Evolutionary conservation across 2,888 invertebrate genomes (phyloP).

Genomic region (Caenorhabditis panamensis): DNA sequence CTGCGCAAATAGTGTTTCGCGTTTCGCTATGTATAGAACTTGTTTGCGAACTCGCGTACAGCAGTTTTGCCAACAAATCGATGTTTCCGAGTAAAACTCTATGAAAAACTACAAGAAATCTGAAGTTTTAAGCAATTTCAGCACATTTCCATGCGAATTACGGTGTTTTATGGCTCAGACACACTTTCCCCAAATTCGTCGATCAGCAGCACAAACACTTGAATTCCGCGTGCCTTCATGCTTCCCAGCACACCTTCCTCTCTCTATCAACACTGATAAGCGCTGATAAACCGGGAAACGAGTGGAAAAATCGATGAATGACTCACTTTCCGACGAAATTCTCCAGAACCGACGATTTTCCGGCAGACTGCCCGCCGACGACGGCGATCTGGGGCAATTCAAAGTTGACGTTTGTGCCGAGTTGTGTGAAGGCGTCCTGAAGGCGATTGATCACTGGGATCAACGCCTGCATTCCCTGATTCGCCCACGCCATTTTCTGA

Average conservation of each 20-base stretch:
- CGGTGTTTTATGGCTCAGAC: neutral
- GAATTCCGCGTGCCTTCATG: neutral
- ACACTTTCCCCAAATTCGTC: no score
- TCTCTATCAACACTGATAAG: neutral
- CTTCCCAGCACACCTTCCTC: neutral
- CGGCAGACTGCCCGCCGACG: conserved; percentile 99
- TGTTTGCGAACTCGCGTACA: neutral
- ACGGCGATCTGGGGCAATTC: conserved; percentile 99
- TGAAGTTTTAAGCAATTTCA: no score
- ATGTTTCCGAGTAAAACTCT: no score
- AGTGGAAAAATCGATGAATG: neutral
- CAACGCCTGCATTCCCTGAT: conserved; percentile 91
- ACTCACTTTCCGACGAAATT: conserved; percentile 97
- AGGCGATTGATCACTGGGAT: conserved; percentile 99
- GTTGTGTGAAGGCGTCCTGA: conserved; percentile 95
- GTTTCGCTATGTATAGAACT: no score
- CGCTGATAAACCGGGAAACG: no score
- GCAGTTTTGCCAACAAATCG: neutral
- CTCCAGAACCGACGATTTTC: conserved; percentile 99
- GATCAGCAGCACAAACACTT: neutral
- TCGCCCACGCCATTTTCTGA: conserved; percentile 53
- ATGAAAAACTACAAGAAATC: no score
- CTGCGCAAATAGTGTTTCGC: neutral
- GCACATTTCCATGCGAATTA: no score
- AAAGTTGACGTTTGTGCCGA: conserved; percentile 97